Conservation (phyloP, 2,888 invertebrate species). For the Cantharis nigra region DNA sequence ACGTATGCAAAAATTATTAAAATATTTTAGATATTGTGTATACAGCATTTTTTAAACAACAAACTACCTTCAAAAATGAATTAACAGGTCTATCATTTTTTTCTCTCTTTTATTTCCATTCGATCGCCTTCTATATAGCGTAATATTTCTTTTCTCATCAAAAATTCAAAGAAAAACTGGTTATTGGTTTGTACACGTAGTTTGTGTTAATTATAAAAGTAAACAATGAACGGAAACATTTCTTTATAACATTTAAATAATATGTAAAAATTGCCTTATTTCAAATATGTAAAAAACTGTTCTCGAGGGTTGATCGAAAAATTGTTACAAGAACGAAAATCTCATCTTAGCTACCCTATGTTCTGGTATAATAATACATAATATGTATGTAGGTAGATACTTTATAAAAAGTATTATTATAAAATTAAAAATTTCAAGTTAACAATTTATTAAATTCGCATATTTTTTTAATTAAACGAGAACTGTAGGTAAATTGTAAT, state of each 20-base stretch:
- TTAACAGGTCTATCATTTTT: background rate
- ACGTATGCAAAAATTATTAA: background rate
- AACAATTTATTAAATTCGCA: background rate
- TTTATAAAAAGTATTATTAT: background rate
- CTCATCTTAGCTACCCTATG: no score
- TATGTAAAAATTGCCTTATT: background rate
- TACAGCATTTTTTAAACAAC: background rate
- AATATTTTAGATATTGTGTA: background rate
- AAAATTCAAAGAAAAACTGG: background rate
- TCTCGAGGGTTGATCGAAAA: background rate
- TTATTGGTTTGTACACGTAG: background rate
- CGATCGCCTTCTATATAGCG: background rate
- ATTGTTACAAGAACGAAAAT: no score
- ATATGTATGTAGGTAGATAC: no score
- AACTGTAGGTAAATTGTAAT: background rate
- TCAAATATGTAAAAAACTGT: background rate
- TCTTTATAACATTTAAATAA: background rate
- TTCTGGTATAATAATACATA: no score
- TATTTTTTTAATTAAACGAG: background rate
- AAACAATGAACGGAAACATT: background rate
- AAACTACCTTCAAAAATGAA: background rate
- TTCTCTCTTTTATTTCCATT: background rate
- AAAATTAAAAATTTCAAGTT: background rate
- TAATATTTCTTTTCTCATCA: background rate
- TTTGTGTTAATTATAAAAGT: background rate